These are phyloP conservation scores for Carassius gibelio DNA, from an alignment of 2,113 vertebrate genomes.

Conservation along the genomic window DNA sequence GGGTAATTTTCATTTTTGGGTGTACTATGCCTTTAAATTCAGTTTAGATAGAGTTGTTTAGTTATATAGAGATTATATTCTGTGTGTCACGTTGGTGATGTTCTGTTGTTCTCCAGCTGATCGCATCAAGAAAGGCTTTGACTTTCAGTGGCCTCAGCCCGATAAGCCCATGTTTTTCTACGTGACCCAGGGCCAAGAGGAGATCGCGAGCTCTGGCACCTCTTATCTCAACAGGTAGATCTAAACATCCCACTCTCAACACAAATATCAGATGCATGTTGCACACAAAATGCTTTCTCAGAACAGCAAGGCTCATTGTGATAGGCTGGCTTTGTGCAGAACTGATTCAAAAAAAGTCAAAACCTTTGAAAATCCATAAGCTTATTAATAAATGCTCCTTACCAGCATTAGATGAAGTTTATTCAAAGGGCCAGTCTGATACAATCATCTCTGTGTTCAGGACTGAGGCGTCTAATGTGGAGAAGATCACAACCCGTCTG, in stretches of 20 bases:
- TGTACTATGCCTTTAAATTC: too few relatives aligned
- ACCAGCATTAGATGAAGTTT: background rate
- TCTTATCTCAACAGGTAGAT: slow-evolving; percentile 96
- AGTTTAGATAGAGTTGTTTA: too few relatives aligned
- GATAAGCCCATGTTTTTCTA: slow-evolving; percentile 99
- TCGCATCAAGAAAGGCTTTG: slow-evolving; percentile 97
- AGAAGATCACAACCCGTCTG: slow-evolving; percentile 97
- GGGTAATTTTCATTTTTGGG: too few relatives aligned
- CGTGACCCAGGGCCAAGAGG: slow-evolving; percentile 97
- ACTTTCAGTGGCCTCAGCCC: slow-evolving; percentile 98
- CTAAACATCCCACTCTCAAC: background rate
- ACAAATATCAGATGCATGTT: background rate
- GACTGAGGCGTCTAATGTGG: slow-evolving; percentile 96
- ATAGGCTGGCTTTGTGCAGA: too few relatives aligned
- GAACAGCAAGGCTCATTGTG: background rate
- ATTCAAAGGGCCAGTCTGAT: background rate
- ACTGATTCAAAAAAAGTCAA: too few relatives aligned
- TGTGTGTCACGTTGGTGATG: background rate
- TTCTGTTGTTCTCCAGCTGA: slow-evolving; percentile 75
- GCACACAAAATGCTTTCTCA: background rate
- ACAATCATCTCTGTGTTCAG: slow-evolving; percentile 65
- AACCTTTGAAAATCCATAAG: background rate
- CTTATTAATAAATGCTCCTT: background rate
- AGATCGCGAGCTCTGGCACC: slow-evolving; percentile 97
- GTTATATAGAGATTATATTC: background rate